phyloP scores from a whole-genome alignment of 2,888 invertebrate genomes.

The Sepioteuthis lessoniana region DNA sequence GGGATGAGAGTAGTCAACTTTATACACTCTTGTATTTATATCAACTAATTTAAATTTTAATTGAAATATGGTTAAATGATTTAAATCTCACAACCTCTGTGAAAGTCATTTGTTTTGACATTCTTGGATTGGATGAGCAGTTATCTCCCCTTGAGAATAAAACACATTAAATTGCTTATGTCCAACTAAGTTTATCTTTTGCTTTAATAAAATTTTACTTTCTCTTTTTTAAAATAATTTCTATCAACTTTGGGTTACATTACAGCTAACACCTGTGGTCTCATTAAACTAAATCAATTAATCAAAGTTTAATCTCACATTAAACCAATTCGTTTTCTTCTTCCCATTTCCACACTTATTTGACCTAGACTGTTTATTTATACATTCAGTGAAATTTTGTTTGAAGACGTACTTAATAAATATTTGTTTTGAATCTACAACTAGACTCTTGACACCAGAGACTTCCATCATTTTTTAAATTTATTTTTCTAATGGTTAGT shows the following conservation, averaged over 20 bases:
- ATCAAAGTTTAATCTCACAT: not conserved
- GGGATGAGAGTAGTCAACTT: too few species aligned
- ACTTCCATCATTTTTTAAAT: not conserved
- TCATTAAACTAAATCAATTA: not conserved
- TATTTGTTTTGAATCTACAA: not conserved
- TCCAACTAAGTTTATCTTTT: slow-evolving; percentile 13
- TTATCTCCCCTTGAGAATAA: not conserved
- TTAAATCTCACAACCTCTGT: not conserved
- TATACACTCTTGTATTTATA: too few species aligned
- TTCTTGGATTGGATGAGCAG: not conserved
- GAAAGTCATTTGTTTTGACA: slow-evolving; percentile 33
- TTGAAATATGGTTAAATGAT: not conserved
- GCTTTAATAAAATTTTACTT: not conserved
- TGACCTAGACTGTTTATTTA: not conserved
- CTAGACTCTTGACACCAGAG: not conserved
- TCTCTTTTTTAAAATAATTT: not conserved
- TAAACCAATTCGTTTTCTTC: not conserved
- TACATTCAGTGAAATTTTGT: not conserved
- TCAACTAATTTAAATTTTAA: too few species aligned
- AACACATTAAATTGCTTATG: not conserved
- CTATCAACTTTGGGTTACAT: not conserved
- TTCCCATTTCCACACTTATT: not conserved
- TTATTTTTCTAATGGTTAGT: not conserved
- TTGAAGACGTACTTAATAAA: not conserved
- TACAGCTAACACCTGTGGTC: not conserved